Evolutionary conservation across 2,888 invertebrate species (phyloP).

Genomic region (Blera fallax): DNA sequence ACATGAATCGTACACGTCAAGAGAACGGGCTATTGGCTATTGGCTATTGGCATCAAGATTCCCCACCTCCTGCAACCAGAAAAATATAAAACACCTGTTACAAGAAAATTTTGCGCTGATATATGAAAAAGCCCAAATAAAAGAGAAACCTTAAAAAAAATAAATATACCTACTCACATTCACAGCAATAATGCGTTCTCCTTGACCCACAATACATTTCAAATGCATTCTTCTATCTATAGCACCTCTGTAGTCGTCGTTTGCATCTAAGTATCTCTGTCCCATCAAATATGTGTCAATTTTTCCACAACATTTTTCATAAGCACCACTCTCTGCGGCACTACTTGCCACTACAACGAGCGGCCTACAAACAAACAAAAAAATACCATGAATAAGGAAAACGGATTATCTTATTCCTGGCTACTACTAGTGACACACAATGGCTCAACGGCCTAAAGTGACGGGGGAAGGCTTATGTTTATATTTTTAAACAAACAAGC

Average conservation of each 20-base stretch:
- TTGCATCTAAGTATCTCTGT: constrained; percentile 2
- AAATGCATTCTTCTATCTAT: constrained; percentile 9
- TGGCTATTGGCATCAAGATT: no score
- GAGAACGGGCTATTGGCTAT: no score
- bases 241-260: not conserved
- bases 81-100: constrained; percentile 5
- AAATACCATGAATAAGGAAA: constrained; percentile 7
- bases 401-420: constrained; percentile 26
- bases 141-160: constrained; percentile 13
- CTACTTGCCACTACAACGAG: constrained; percentile 35
- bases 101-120: not conserved
- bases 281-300: constrained; percentile 63
- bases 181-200: constrained; percentile 43
- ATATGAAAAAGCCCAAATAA: not conserved
- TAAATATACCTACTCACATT: constrained; percentile 31
- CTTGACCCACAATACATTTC: constrained; percentile 58
- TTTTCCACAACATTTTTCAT: constrained; percentile 62
- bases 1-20: no score
- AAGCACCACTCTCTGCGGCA: constrained; percentile 35
- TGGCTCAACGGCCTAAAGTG: constrained; percentile 37
- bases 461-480: constrained; percentile 58
- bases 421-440: constrained; percentile 53
- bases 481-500: constrained; percentile 57
- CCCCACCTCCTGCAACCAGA: no score
- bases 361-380: constrained; percentile 8